Percentiles rank a stretch among this genome's conserved stretches.
Evolutionary conservation across 2,888 invertebrate genomes (phyloP).

Genomic region (Acleris cristana): DNA sequence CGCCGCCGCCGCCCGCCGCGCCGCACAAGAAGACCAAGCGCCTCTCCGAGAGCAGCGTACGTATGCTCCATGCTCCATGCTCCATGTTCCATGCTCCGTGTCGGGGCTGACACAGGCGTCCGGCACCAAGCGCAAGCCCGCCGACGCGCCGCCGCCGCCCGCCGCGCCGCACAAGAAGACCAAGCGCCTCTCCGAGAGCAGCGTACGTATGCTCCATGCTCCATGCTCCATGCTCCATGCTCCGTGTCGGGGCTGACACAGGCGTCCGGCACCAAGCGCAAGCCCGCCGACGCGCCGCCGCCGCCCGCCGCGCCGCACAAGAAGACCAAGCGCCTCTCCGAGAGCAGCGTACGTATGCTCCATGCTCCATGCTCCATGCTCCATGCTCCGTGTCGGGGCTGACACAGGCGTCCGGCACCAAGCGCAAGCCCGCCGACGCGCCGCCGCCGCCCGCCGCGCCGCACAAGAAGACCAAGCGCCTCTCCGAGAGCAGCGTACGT

Average conservation of each 20-base stretch:
- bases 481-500: constrained; percentile 63
- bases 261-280: too few species aligned
- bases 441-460: constrained; percentile 63
- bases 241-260: constrained; percentile 1
- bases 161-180: constrained; percentile 54
- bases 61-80: constrained; percentile 56
- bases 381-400: too few species aligned
- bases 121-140: too few species aligned
- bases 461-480: constrained; percentile 68
- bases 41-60: constrained; percentile 64
- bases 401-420: too few species aligned
- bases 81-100: too few species aligned
- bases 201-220: constrained; percentile 57
- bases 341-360: constrained; percentile 48
- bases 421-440: constrained; percentile 39
- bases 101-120: too few species aligned
- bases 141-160: too few species aligned
- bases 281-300: too few species aligned
- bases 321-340: constrained; percentile 71
- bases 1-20: constrained; percentile 62
- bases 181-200: constrained; percentile 53
- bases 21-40: constrained; percentile 68
- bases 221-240: constrained; percentile 45
- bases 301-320: constrained; percentile 46
- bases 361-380: too few species aligned